phyloP scores from a whole-genome alignment of 2,113 vertebrate genomes.

The Seriola aureovittata region DNA sequence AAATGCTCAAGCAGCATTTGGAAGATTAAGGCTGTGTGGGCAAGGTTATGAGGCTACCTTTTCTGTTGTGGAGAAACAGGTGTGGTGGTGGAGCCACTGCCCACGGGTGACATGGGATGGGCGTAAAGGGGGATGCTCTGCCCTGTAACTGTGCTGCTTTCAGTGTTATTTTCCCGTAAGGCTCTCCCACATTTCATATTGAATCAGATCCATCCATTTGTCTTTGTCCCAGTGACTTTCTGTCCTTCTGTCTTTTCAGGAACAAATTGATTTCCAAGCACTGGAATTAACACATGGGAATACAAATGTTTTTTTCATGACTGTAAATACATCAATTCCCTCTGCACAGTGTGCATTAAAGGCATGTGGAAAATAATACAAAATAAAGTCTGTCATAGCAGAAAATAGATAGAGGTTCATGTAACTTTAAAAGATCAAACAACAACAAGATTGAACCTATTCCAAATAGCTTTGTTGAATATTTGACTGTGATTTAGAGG shows the following conservation, averaged over 20 bases:
- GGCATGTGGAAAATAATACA: background rate
- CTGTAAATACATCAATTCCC: background rate
- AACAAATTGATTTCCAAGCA: constrained; percentile 18
- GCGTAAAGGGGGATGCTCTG: constrained; percentile 18
- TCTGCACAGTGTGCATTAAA: background rate
- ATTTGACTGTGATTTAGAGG: constrained; percentile 5
- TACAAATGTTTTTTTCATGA: background rate
- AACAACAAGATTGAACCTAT: background rate
- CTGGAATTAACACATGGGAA: constrained; percentile 25
- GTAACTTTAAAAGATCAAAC: constrained; percentile 15
- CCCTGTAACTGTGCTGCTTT: constrained; percentile 31
- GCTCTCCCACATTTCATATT: constrained; percentile 25
- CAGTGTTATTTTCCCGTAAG: constrained; percentile 40
- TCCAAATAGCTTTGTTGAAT: constrained; percentile 7
- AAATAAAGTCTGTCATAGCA: background rate
- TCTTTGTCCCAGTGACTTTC: constrained; percentile 61
- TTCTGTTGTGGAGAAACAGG: constrained; percentile 60
- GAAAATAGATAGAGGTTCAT: too few relatives aligned
- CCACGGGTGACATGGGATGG: constrained; percentile 14
- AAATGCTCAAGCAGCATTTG: constrained; percentile 85
- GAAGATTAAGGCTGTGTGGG: constrained; percentile 82
- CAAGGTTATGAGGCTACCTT: constrained; percentile 76
- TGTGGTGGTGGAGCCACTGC: constrained; percentile 40
- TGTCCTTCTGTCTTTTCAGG: constrained; percentile 42
- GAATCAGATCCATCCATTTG: constrained; percentile 62